phyloP scores from a whole-genome alignment of 1,140 invertebrate genomes.

The Linepithema humile region DNA sequence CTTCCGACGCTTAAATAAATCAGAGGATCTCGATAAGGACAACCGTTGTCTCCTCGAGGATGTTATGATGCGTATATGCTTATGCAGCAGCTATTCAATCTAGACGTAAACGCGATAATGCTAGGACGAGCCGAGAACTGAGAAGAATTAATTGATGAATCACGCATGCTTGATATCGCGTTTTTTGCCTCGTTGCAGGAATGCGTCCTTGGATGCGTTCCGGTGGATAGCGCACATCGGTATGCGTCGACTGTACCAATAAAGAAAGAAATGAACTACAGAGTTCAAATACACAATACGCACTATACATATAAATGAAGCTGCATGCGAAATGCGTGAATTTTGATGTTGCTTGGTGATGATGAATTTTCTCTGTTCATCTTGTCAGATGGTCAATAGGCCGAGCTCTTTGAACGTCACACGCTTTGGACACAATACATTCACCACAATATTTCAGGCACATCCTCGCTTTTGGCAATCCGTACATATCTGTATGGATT shows the following conservation, averaged over 20 bases:
- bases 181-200: neutral
- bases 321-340: neutral
- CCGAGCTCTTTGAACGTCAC: neutral
- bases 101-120: neutral
- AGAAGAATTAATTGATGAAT: slow-evolving; percentile 1
- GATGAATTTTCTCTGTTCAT: neutral
- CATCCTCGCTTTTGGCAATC: too few species aligned
- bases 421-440: neutral
- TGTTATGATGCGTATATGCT: slow-evolving; percentile 5
- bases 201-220: neutral
- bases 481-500: too few species aligned
- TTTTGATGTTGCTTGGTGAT: neutral
- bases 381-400: neutral
- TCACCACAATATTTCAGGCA: too few species aligned
- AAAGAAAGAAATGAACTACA: neutral
- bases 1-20: slow-evolving; percentile 72
- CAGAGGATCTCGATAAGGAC: slow-evolving; percentile 73
- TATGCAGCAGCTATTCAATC: neutral
- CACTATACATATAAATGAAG: neutral
- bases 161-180: neutral
- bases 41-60: slow-evolving; percentile 58
- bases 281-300: neutral
- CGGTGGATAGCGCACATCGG: neutral
- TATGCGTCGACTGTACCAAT: neutral
- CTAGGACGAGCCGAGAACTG: neutral